Evolutionary conservation across 2,797 vertebrate species (phyloP), one percentile per base, ranked within the genome.

Genomic region (Tragopan temminckii): DNA sequence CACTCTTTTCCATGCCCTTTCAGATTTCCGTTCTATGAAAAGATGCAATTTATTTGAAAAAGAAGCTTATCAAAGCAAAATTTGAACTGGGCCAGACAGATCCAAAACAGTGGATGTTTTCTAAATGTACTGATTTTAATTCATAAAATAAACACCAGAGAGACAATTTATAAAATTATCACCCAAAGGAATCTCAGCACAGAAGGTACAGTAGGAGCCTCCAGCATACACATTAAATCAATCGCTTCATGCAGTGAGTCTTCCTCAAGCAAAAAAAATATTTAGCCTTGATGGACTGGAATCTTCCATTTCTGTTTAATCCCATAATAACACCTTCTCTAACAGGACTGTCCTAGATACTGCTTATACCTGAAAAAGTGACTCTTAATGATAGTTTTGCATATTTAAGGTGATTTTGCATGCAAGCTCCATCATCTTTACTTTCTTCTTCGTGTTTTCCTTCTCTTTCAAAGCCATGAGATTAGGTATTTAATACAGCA

Each of bases 1-100:
- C 29, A 5, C 38, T 76, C 17, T 48, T 84, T 43, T 66, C 33
- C 66, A 61, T 80, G 64, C 10, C 35, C 38, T 53, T 16, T 48
- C 78, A 84, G 43, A 72, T 18, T 55, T 76, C 74, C 52, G 35
- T 24, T 96, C 35, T 70, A 84, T 52, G 75, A 74, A 72, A 19
- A 50, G 7, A 71, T 15, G 23, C 4, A 80, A 69, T 85, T 83
- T 43, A 83, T 62, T 61, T 76, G 36, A 88, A 91, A 91, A 88
- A 90, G 25, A 5, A 62, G 58, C 27, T 62, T 55, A 90, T 21
- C 43, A 29, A 86, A 88, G 70, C 69, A 84, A 91, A 94, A 88
- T 53, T 11, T 62, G 17, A 94, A 83, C 45, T 14, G 33, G 72
- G 63, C 57, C 31, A 72, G 27, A 16, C 35, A 85, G 19, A 72